Evolutionary conservation across 2,888 invertebrate species (phyloP), one percentile per base, ranked within the genome.

Genomic region (Spatulosminthurus flaviceps): DNA sequence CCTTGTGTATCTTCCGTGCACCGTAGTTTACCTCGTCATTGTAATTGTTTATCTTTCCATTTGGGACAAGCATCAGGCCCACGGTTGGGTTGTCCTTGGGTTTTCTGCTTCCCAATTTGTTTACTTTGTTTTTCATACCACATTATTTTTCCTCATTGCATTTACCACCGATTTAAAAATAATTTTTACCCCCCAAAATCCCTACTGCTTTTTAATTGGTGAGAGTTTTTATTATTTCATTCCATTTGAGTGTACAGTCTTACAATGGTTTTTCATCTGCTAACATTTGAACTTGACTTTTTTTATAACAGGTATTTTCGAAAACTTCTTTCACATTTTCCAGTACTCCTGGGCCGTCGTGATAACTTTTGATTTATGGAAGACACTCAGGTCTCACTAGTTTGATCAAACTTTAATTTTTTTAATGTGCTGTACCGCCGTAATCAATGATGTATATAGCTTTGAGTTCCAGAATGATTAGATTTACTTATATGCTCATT

Each of bases 41-140:
- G 69, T 85, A 22, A 77, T 80, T 11, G 83, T 84, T 1, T 85
- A 83, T 70, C 60, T 77, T 22, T 67, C 83, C 1, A 77, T 85
- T 0, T 84, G 83, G 83, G 84, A 85, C 34, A 82, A 82, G 41
- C 82, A 83, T 51, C 84, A 83, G 66, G 83, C 84, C 1, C 84
- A 85, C 41, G 82, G 83, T 22, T 84, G 82, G 82, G 83, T 82
- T 0, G 9, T 73, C 1, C 42, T 78, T 43, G n/a, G 60, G 34
- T 79, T 73, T 26, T 28, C 29, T 0, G 21, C 22, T 9, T 60
- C 60, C 16, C 60, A 60, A 13, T 60, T 19, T 21, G n/a, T 60
- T 4, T 21, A 21, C 60, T 7, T 21, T 16, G 4, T 19, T 16
- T 13, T 60, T 60, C 2, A 7, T 21, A n/a, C n/a, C 16, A 4